Base-by-base conservation (phyloP, 2,888 invertebrate species). In the Hetaerina titia region DNA sequence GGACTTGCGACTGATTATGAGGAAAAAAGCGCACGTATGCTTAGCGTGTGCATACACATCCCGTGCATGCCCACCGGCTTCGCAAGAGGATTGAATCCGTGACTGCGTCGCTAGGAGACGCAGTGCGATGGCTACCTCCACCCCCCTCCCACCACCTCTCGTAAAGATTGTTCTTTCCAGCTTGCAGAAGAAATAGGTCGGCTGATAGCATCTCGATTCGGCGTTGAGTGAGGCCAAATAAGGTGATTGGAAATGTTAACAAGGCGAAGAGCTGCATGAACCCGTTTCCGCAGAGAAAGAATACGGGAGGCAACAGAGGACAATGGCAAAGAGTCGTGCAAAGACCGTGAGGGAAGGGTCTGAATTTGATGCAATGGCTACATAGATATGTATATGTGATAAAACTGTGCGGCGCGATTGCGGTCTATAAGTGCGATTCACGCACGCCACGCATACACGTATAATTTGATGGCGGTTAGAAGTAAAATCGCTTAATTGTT, bases 151-250 rank as follows among this genome's bases (percentile, higher is more conserved):
- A n/a, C 6, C 17, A 11, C 17, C 17, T 15, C 60, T 60, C 60
- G 60, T 8, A n/a, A 69, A n/a, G 81, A 81, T 81, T 31, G 81
- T 81, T 81, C 81, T 31, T n/a, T 81, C 31, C 31, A 31, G 25
- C 81, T 15, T 31, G 81, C 81, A 81, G 25, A 81, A 81, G 92
- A 92, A 92, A 92, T 92, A 74, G 92, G 92, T 92, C 92, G 92
- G n/a, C 60, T 92, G 92, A 92, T 92, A 56, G n/a, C 92, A 92
- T 92, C 69, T 92, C 81, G 69, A 92, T 92, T 74, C 69, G 92
- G n/a, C 92, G n/a, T 56, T 56, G 69, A 45, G 56, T 56, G 56
- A 69, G 92, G n/a, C 92, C 69, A 74, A 92, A 92, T 92, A 92
- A 74, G 92, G 92, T 31, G 69, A 92, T 92, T 56, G 92, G 92